Evolutionary conservation across 2,797 vertebrate genomes (phyloP).

Genomic region (Synanceia verrucosa): DNA sequence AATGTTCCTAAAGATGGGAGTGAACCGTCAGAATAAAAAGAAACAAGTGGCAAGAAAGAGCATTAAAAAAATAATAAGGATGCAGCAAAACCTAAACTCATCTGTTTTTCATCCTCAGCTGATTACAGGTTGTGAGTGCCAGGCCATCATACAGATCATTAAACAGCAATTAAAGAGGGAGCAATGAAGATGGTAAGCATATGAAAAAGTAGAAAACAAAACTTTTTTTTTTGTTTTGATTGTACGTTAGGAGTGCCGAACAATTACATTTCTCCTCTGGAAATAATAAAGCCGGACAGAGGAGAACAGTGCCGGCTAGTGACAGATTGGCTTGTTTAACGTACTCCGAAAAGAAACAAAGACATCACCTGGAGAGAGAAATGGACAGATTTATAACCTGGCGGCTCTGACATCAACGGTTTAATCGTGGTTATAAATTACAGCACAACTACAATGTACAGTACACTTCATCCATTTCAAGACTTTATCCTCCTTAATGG

Average conservation of each 20-base stretch:
- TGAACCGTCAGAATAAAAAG: conserved; percentile 28
- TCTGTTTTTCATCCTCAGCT: conserved; percentile 47
- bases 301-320: conserved; percentile 1
- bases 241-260: conserved; percentile 47
- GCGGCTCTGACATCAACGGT: neutral
- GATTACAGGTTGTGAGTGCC: conserved; percentile 62
- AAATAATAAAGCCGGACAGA: conserved; percentile 49
- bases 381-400: conserved; percentile 9
- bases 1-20: conserved; percentile 21
- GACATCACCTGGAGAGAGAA: neutral
- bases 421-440: conserved; percentile 26
- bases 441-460: conserved; percentile 13
- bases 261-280: conserved; percentile 53
- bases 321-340: conserved; percentile 12
- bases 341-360: neutral
- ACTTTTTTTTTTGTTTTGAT: conserved; percentile 49
- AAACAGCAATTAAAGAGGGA: conserved; percentile 67
- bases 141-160: conserved; percentile 67
- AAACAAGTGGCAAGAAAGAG: conserved; percentile 50
- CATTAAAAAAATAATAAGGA: conserved; percentile 58
- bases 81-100: conserved; percentile 45
- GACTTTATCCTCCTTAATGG: conserved; percentile 21
- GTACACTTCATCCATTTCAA: conserved; percentile 15
- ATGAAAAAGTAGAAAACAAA: conserved; percentile 62
- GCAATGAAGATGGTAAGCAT: conserved; percentile 42